Evolutionary conservation across 2,888 invertebrate species (phyloP).

Genomic region (Cepaea hortensis): DNA sequence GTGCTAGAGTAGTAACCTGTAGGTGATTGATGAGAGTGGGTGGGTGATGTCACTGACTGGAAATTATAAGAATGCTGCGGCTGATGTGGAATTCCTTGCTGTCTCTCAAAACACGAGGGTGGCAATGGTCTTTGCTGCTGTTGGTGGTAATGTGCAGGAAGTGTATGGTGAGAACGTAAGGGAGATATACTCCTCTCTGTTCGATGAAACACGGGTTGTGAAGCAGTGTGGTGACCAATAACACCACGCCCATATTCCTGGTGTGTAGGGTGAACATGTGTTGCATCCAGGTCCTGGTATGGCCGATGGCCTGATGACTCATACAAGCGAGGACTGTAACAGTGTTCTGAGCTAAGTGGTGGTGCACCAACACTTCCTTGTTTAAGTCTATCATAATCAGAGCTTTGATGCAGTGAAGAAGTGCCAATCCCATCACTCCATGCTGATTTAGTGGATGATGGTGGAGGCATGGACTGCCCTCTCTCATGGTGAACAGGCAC

Average conservation of each 20-base stretch:
- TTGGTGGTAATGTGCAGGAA: slow-evolving; percentile 22
- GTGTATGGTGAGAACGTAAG: background rate
- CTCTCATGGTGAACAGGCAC: slow-evolving; percentile 39
- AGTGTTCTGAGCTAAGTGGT: slow-evolving; percentile 54
- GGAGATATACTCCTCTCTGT: slow-evolving; percentile 44
- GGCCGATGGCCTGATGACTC: slow-evolving; percentile 54
- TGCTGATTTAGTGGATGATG: slow-evolving; percentile 19
- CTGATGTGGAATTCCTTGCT: slow-evolving; percentile 22
- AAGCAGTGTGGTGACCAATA: slow-evolving; percentile 41
- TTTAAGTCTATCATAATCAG: slow-evolving; percentile 57
- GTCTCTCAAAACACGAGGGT: slow-evolving; percentile 28
- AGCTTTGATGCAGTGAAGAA: slow-evolving; percentile 12
- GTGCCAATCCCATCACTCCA: slow-evolving; percentile 45
- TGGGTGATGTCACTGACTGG: slow-evolving; percentile 31
- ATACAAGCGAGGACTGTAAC: slow-evolving; percentile 68
- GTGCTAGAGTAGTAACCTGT: slow-evolving; percentile 20
- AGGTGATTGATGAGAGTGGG: slow-evolving; percentile 25
- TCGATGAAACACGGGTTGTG: slow-evolving; percentile 45
- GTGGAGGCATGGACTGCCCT: slow-evolving; percentile 39
- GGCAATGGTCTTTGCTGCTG: slow-evolving; percentile 32
- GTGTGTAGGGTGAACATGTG: slow-evolving; percentile 48
- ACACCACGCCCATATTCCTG: slow-evolving; percentile 31
- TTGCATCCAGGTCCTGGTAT: slow-evolving; percentile 41
- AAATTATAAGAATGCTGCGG: slow-evolving; percentile 19
- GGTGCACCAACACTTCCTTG: slow-evolving; percentile 62